Conservation (phyloP, 2,888 invertebrate genomes). For the Pyrgus malvae region DNA sequence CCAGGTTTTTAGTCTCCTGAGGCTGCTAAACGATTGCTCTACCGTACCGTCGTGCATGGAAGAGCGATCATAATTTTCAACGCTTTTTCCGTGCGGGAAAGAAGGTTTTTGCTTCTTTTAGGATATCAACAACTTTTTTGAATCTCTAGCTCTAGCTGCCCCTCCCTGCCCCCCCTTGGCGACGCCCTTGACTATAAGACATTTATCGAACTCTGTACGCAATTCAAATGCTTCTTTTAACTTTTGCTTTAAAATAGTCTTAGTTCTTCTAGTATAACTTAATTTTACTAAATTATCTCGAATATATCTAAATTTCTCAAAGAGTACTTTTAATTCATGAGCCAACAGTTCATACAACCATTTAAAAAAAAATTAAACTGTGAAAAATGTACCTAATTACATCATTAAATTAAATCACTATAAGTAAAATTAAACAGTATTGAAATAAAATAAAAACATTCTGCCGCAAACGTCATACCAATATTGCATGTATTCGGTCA, state of each 20-base stretch:
- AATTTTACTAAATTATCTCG: not conserved
- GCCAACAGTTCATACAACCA: no score
- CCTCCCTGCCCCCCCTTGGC: no score
- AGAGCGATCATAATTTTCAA: no score
- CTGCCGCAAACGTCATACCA: not conserved
- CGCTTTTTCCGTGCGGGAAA: no score
- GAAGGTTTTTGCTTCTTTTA: no score
- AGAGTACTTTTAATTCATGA: not conserved
- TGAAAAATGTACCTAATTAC: not conserved
- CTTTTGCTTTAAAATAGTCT: not conserved
- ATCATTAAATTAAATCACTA: not conserved
- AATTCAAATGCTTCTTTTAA: not conserved
- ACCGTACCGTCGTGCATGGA: no score
- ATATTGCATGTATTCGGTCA: no score
- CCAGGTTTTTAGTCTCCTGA: no score
- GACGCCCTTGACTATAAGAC: not conserved
- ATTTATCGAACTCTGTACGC: not conserved
- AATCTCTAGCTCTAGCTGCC: no score
- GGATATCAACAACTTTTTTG: no score
- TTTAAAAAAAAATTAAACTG: no score
- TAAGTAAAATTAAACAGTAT: not conserved
- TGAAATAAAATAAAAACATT: not conserved
- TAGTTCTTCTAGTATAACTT: not conserved
- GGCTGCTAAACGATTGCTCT: no score
- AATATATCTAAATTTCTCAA: not conserved